Evolutionary conservation across 2,888 invertebrate species (phyloP), one percentile per base, ranked within the genome.

Genomic region (Autographa gamma): DNA sequence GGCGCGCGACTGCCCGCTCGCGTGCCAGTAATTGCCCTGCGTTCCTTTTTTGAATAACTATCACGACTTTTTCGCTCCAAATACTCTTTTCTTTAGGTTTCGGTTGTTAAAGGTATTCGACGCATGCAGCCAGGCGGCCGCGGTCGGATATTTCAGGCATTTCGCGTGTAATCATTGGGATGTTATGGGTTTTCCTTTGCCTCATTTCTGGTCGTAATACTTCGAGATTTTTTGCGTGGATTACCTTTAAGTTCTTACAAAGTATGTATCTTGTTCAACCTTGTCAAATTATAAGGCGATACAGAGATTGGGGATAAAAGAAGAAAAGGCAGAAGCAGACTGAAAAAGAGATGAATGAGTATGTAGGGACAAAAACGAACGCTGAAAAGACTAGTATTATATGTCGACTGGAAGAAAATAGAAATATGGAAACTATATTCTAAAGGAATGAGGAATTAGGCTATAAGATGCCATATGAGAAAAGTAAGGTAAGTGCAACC

Each of bases 1-100:
- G 94, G 93, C 94, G 94, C 95, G 95, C 94, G 95, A 93, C 94
- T 91, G 91, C 83, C 87, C 90, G 92, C 92, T 95, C 95, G 95
- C 95, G 95, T 95, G 95, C 95, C 95, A 90, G 94, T 95, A 95
- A 95, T 95, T 93, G 94, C 91, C 86, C 86, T 86, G 88, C 89
- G 93, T 95, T 93, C 94, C 93, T 94, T 95, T 95, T 95, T 94
- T 92, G 93, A 94, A 93, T 91, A 93, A 93, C 93, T 93, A 95
- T 95, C 95, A 95, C 95, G 95, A 95, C 93, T 95, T 92, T 94
- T 95, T 95, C 94, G 94, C 93, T 94, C 94, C 92, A 92, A 91
- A 93, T 92, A 90, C 87, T 90, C 90, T 90, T 92, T 93, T 91
- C 74, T 90, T 91, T 90, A 86, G 84, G 85, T 87, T 84, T 87